Evolutionary conservation across 2,888 invertebrate genomes (phyloP), one percentile per base, ranked within the genome.

Genomic region (Sphaerophoria taeniata): DNA sequence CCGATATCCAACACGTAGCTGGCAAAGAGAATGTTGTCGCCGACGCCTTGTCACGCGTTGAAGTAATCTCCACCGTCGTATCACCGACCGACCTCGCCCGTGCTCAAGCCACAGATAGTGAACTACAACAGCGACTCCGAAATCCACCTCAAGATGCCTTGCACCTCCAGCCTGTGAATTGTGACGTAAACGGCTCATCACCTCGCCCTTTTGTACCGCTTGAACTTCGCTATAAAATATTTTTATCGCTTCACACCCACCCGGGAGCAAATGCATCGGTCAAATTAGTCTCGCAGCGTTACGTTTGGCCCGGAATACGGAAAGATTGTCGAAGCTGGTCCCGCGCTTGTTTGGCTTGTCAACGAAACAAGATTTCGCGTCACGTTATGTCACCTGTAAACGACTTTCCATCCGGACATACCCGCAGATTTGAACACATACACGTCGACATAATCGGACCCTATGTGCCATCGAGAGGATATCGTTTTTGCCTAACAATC

Each of bases 401-500:
- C 6, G 39, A 60, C 11, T 39, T 60, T 43, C 39, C 55, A 0
- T 31, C 11, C 6, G 55, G 12, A 33, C 33, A 33, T 12, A 55
- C 55, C 12, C 55, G 33, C n/a, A 58, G 58, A 39, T 58, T 58
- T 14, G 58, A 58, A 14, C 58, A 63, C 43, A 65, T 65, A 12
- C 63, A 65, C 34, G 63, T 65, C 47, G 47, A 49, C 63, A 65
- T 65, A 12, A 65, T 65, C 14, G 63, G 49, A 51, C 65, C 49
- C 11, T 34, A 65, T 51, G 9, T 34, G 6, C 49, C 34, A 34
- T 65, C 65, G 14, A 49, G 51, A 51, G 49, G 49, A 51, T 65
- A 65, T 47, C 63, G 63, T 31, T 63, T 12, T 14, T 63, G 63
- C 47, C 33, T 47, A 4, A 63, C 63, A n/a, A 33, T 47, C 63